Conservation (phyloP, 2,113 vertebrate species). For the Grammomys surdaster region DNA sequence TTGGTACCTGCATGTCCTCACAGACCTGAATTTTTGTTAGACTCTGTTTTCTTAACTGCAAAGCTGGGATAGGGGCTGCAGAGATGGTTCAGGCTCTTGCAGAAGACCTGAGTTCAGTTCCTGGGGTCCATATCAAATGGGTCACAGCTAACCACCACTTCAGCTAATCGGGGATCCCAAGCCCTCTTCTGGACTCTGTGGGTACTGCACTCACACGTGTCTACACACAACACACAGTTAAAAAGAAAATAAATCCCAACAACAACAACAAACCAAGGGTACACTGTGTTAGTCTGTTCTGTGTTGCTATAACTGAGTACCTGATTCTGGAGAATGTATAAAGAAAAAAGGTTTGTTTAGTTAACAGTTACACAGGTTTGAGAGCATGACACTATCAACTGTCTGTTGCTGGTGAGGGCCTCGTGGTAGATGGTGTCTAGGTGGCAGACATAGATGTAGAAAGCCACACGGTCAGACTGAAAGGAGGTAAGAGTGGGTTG, state of each 20-base stretch:
- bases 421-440: neutral
- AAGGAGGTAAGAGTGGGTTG: neutral
- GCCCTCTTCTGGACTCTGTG: neutral
- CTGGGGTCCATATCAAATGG: neutral
- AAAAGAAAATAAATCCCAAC: neutral
- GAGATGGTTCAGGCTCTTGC: neutral
- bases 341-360: neutral
- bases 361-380: neutral
- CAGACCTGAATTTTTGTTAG: neutral
- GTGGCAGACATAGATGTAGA: neutral
- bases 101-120: neutral
- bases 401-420: neutral
- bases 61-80: neutral
- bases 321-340: neutral
- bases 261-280: neutral
- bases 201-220: neutral
- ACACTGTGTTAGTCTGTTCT: neutral
- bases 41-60: slow-evolving; percentile 1
- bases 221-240: no score
- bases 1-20: neutral
- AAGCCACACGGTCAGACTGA: neutral
- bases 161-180: no score
- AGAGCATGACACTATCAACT: neutral
- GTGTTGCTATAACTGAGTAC: neutral
- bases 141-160: neutral